Evolutionary conservation across 2,888 invertebrate genomes (phyloP), one percentile per base, ranked within the genome.

Genomic region (Drosophila austrosaltans): DNA sequence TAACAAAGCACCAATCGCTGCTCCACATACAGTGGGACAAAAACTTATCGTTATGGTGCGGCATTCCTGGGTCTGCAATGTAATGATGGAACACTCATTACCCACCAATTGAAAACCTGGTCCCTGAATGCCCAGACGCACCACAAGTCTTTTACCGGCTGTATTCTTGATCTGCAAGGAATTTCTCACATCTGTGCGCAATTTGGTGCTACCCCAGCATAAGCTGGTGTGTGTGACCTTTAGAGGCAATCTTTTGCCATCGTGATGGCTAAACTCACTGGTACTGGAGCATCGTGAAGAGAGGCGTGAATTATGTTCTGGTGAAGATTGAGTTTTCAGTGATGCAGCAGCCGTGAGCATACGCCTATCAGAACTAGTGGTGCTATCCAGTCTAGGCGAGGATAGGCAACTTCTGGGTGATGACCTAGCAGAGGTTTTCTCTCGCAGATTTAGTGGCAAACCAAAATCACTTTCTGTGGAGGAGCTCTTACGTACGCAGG

Each of bases 191-290:
- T 92, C 93, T 72, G 93, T 94, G 32, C 94, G 94, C 7, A 93
- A 86, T 83, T 93, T 94, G 2, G 94, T 90, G 78, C 94, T 94
- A 32, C 94, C 94, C 95, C 95, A 95, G 16, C 94, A 93, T 6
- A 95, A 78, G 73, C 94, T 93, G 7, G 93, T 91, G 44, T 93
- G 93, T 0, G 94, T 94, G 1, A 94, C 93, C 81, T 94, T 93
- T 12, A 95, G 91, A 0, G 95, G 94, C 8, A 94, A 81, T 3
- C 75, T 58, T 62, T 90, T 89, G 0, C 90, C 91, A 74, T 91
- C 91, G 0, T 90, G 88, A 69, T 92, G 91, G 42, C 90, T 92
- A 25, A 92, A 92, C 76, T 92, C 92, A 67, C 92, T 92, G 0
- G 91, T 89, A 64, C 80, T 91, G 0, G 92, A 92, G 32, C 90